Evolutionary conservation across 2,113 vertebrate genomes (phyloP), one percentile per base, ranked within the genome.

Genomic region (Oryzias woworae): DNA sequence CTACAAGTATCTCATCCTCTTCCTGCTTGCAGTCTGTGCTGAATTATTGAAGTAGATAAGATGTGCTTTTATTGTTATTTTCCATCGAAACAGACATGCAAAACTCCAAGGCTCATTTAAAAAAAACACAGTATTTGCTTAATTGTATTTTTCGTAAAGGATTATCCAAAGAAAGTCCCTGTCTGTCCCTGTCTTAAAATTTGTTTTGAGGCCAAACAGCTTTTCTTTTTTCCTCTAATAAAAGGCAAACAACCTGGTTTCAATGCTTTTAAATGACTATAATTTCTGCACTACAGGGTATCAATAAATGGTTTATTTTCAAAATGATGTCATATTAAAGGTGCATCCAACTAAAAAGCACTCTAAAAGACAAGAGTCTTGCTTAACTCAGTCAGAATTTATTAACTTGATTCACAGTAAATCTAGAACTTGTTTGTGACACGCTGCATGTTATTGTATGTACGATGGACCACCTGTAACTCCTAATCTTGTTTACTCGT

Each of bases 21-120:
- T 66, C 71, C 51, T 64, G 58, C 69, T 62, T 66, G 53, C 56
- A 64, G 62, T 54, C 51, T 62, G 28, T 43, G 7, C 49, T 85
- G 74, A 86, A 87, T 83, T 79, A 84, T 75, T 85, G 58, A 87
- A 78, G 70, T 41, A 45, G 15, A n/a, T 55, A 28, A 70, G 41
- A 59, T 45, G 43, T 12, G 5, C 64, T 45, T 6, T 66, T 15
- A 22, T 63, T 58, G 68, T 82, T 78, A 66, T 77, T 49, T 67
- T 71, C 66, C 77, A 71, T 76, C 71, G 58, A 65, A 66, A 69
- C 53, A 66, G 57, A 75, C 82, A 63, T 68, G 47, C 60, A 64
- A 31, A 60, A n/a, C 59, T 58, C 41, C 8, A 59, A 56, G 61
- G 24, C 76, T 67, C 66, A 73, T 78, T 70, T 62, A 8, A 36